Percentiles rank a stretch among this genome's conserved stretches.
phyloP scores from a whole-genome alignment of 2,888 invertebrate species.

The Penaeus monodon region DNA sequence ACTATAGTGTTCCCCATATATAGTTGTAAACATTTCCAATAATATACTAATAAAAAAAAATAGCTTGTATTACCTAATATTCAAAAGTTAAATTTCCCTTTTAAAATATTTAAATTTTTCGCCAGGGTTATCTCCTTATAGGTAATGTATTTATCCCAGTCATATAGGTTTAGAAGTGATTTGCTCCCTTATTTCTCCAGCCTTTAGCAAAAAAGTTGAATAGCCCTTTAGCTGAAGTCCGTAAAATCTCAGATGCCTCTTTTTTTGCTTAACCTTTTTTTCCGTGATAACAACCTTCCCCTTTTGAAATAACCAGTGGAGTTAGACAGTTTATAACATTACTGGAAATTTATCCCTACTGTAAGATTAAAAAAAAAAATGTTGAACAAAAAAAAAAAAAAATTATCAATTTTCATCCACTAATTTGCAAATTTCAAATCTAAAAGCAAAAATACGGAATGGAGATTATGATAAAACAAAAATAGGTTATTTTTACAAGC shows the following conservation, averaged over 20 bases:
- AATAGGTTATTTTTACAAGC: no score
- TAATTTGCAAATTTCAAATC: no score
- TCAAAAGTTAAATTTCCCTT: slow-evolving; percentile 70
- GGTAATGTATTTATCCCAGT: slow-evolving; percentile 77
- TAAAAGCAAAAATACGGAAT: no score
- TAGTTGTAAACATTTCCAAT: no score
- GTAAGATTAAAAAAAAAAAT: background rate
- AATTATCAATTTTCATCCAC: no score
- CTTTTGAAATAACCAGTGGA: slow-evolving; percentile 12
- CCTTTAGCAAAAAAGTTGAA: slow-evolving; percentile 77
- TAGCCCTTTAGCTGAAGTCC: slow-evolving; percentile 75
- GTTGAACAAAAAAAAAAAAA: no score
- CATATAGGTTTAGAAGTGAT: slow-evolving; percentile 76
- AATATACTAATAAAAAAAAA: no score
- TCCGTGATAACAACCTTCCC: slow-evolving; percentile 71
- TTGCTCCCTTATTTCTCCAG: slow-evolving; percentile 76
- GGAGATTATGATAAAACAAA: no score
- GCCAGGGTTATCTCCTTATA: slow-evolving; percentile 79
- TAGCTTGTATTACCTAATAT: background rate
- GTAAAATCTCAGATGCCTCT: slow-evolving; percentile 76
- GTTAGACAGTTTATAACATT: background rate
- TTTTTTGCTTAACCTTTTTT: slow-evolving; percentile 71
- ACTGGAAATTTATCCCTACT: no score
- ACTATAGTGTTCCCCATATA: no score
- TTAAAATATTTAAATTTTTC: slow-evolving; percentile 77